Conservation (phyloP, 2,888 invertebrate genomes). For the Dysmachus trigonus region DNA sequence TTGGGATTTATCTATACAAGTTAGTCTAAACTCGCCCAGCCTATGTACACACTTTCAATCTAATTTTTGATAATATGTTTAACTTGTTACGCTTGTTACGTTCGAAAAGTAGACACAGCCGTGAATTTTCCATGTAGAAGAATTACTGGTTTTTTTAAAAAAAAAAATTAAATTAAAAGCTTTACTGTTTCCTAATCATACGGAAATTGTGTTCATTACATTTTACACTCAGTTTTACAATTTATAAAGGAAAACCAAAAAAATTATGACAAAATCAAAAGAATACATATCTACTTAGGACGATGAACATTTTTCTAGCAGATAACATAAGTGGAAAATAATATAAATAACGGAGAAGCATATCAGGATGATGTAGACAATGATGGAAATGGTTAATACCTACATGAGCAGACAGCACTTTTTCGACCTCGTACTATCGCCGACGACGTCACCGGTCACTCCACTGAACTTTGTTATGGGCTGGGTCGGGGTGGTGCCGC, state of each 20-base stretch:
- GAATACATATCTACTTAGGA: neutral
- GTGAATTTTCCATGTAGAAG: conserved; percentile 7
- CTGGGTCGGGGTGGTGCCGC: conserved; percentile 52
- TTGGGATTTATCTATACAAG: neutral
- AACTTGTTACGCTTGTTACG: neutral
- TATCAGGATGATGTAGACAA: conserved; percentile 49
- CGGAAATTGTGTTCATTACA: neutral
- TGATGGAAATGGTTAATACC: conserved; percentile 52
- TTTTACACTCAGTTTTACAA: neutral
- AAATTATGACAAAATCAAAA: neutral
- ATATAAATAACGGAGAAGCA: conserved; percentile 49
- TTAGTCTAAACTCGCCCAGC: neutral
- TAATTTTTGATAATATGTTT: neutral
- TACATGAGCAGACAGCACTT: conserved; percentile 81
- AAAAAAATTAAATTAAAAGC: neutral
- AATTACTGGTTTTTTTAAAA: neutral
- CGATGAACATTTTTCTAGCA: conserved; percentile 47
- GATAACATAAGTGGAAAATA: conserved; percentile 50
- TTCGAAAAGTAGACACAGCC: conserved; percentile 31
- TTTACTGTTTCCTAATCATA: neutral
- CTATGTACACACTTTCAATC: neutral
- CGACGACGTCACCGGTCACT: conserved; percentile 80
- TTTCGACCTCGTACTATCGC: conserved; percentile 73
- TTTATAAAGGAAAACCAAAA: neutral
- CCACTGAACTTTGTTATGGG: conserved; percentile 71